Conservation (phyloP, 1,140 invertebrate species). For the Heliconius himera region DNA sequence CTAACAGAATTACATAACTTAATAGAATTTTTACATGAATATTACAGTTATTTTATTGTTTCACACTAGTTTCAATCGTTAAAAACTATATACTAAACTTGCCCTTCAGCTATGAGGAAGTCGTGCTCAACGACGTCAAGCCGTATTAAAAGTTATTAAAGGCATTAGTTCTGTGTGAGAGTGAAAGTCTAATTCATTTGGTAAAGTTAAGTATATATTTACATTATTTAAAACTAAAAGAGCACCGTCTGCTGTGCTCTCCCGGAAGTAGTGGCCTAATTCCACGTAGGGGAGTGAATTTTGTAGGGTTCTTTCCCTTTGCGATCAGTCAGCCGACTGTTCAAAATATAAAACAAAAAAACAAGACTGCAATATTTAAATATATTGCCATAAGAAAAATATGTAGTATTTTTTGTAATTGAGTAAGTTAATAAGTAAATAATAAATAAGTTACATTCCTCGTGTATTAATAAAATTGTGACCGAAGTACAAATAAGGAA, state of each 20-base stretch:
- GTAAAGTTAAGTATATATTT: background rate
- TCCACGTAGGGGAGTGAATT: background rate
- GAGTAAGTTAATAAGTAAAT: no score
- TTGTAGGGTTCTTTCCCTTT: background rate
- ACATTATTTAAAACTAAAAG: background rate
- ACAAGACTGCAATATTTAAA: background rate
- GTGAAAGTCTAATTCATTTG: constrained; percentile 22
- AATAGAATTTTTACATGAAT: background rate
- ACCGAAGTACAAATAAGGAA: no score
- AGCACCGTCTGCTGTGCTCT: background rate
- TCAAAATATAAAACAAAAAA: background rate
- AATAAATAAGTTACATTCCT: no score
- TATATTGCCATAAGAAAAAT: background rate
- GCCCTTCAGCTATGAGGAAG: constrained; percentile 25
- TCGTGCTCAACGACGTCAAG: constrained; percentile 19
- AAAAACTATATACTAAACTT: no score
- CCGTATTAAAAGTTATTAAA: constrained; percentile 19
- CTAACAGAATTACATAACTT: background rate
- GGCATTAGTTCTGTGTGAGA: constrained; percentile 12
- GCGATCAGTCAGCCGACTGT: background rate
- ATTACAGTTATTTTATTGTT: background rate
- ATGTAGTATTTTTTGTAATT: background rate
- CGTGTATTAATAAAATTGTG: no score
- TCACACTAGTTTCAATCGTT: background rate
- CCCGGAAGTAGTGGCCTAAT: background rate